phyloP scores from a whole-genome alignment of 2,113 vertebrate genomes.

The Colinus virginianus region DNA sequence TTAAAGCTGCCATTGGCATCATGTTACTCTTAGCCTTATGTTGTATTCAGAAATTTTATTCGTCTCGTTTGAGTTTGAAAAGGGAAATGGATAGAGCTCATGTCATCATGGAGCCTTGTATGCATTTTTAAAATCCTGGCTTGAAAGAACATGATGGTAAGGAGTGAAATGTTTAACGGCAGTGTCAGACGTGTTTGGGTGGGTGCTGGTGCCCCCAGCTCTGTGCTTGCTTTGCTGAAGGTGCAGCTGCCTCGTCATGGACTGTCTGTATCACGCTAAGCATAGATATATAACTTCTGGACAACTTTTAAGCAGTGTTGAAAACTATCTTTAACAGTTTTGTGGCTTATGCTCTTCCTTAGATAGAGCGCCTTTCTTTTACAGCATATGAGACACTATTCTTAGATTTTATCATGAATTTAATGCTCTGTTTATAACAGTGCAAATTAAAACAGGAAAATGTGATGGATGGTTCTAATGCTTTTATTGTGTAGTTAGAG shows the following conservation, averaged over 20 bases:
- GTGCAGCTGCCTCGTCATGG: background rate
- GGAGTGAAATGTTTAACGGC: background rate
- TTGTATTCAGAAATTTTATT: background rate
- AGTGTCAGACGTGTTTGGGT: background rate
- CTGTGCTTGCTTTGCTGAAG: background rate
- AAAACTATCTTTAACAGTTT: background rate
- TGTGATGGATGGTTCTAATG: background rate
- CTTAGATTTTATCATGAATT: background rate
- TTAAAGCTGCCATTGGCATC: background rate
- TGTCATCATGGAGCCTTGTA: fast-evolving
- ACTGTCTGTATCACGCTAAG: background rate
- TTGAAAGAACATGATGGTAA: background rate
- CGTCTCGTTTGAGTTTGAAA: background rate
- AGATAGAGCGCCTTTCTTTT: background rate
- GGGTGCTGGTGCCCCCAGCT: background rate
- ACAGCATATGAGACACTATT: background rate
- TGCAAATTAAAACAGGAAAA: background rate
- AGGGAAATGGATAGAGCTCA: background rate
- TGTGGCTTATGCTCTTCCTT: background rate
- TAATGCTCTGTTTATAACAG: background rate
- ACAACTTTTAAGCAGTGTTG: background rate
- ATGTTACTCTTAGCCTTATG: background rate
- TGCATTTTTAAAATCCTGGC: background rate
- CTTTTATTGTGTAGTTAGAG: constrained; percentile 9
- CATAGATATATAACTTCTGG: background rate